These are phyloP conservation scores for Girardinichthys multiradiatus DNA, from an alignment of 2,113 vertebrate species.

Conservation along the genomic window DNA sequence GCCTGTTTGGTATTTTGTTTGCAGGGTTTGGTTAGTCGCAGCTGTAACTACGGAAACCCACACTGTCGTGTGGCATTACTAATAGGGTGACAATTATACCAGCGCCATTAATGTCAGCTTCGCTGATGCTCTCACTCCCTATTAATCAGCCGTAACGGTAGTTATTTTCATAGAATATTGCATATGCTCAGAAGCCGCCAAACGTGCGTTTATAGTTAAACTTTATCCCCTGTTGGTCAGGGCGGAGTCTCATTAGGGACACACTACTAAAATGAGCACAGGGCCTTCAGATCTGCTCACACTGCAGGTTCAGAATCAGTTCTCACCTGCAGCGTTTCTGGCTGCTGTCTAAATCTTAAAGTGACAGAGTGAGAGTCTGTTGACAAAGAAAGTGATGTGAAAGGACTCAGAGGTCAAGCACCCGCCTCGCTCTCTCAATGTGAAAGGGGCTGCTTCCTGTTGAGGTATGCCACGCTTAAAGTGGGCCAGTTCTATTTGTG, in stretches of 20 bases:
- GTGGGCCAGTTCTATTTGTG: conserved; percentile 78
- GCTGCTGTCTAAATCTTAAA: conserved; percentile 37
- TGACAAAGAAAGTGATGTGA: conserved; percentile 74
- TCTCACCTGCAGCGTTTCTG: conserved; percentile 38
- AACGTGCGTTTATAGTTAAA: conserved; percentile 73
- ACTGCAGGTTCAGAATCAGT: conserved; percentile 35
- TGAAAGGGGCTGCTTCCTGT: conserved; percentile 79
- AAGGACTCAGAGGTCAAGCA: conserved; percentile 65
- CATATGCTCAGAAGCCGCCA: conserved; percentile 70
- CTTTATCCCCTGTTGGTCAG: conserved; percentile 63
- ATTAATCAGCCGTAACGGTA: conserved; percentile 75
- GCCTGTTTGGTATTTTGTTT: conserved; percentile 79
- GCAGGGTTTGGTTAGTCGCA: conserved; percentile 69
- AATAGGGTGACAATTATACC: conserved; percentile 82
- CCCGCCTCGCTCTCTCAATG: conserved; percentile 30
- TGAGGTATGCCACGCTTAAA: conserved; percentile 69
- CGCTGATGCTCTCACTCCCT: conserved; percentile 66
- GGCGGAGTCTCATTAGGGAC: conserved; percentile 51
- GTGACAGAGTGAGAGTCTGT: conserved; percentile 66
- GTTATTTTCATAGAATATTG: conserved; percentile 71
- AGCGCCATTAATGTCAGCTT: conserved; percentile 76
- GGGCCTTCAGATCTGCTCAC: conserved; percentile 28
- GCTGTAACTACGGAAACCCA: conserved; percentile 76
- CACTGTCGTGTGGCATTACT: conserved; percentile 79
- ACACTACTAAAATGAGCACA: conserved; percentile 43